Evolutionary conservation across 2,797 vertebrate genomes (phyloP).

Genomic region (Notamacropus eugenii): DNA sequence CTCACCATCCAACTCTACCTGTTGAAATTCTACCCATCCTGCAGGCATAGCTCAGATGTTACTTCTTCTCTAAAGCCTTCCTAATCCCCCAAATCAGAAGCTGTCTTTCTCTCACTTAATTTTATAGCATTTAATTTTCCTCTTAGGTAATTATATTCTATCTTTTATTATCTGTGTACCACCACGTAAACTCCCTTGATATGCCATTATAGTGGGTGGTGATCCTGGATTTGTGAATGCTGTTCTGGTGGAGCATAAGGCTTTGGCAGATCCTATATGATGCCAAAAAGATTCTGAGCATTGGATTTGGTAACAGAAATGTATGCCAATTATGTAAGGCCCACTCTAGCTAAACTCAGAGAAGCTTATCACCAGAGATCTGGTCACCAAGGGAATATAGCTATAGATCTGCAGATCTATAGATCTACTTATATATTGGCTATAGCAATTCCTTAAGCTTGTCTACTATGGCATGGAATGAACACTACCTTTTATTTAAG

Average conservation of each 20-base stretch:
- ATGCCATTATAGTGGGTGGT: neutral
- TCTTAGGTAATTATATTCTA: neutral
- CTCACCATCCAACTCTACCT: neutral
- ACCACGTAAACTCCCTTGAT: neutral
- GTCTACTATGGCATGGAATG: neutral
- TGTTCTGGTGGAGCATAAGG: neutral
- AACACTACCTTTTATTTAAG: neutral
- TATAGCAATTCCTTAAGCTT: neutral
- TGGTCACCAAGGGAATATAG: neutral
- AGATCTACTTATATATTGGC: too few species aligned
- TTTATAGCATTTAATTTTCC: neutral
- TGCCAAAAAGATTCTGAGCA: neutral
- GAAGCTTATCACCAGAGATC: neutral
- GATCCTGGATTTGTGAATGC: neutral
- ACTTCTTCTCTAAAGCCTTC: neutral
- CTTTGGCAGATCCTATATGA: neutral
- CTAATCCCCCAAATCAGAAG: neutral
- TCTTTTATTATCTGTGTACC: neutral
- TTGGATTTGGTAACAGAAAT: neutral
- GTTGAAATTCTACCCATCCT: neutral
- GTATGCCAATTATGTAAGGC: neutral
- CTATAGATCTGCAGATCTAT: too few species aligned
- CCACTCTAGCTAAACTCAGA: neutral
- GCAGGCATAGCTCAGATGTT: neutral
- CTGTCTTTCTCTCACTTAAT: neutral